Evolutionary conservation across 2,797 vertebrate genomes (phyloP), one percentile per base, ranked within the genome.

Genomic region (Onychomys arenicola): DNA sequence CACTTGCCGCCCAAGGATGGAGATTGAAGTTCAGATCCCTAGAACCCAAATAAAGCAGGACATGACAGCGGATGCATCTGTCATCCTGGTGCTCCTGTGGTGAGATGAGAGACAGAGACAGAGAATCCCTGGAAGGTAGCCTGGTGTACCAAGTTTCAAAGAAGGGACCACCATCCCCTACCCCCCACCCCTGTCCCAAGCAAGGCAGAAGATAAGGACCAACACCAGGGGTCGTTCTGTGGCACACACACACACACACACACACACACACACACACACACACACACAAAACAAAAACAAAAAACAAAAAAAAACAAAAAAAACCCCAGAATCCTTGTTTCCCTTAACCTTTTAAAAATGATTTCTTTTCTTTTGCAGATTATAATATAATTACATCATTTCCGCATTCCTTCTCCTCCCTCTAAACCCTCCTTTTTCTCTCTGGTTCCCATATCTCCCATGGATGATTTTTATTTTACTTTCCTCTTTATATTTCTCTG

Each of bases 401-500:
- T 46, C 40, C 27, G 32, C 9, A 65, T 84, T 46, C n/a, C 16
- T 27, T 46, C 63, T 61, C 80, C 55, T 27, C n/a, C 78, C 23
- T 61, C 27, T 16, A 34, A 61, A 21, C 17, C 23, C 19, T 81
- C 59, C 82, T 65, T 63, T 40, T 27, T 84, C 37, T 84, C 40
- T 40, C 49, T 61, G 49, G 9, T 21, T 71, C 23, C 23, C 29
- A 11, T 81, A 49, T 71, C 10, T 16, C 19, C 32, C 29, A 57
- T 17, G 13, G 76, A 14, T 67, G 19, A 67, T 69, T 87, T 93
- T 86, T 88, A 49, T 81, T 88, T 93, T 55, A 80, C 37, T 93
- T 78, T 69, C 14, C 43, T 87, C 9, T 71, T 80, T 88, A 61
- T 88, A 59, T n/a, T 59, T 59, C 37, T 88, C 63, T 61, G 11